phyloP scores from a whole-genome alignment of 2,888 invertebrate species.

The Tromatobia lineatoria region DNA sequence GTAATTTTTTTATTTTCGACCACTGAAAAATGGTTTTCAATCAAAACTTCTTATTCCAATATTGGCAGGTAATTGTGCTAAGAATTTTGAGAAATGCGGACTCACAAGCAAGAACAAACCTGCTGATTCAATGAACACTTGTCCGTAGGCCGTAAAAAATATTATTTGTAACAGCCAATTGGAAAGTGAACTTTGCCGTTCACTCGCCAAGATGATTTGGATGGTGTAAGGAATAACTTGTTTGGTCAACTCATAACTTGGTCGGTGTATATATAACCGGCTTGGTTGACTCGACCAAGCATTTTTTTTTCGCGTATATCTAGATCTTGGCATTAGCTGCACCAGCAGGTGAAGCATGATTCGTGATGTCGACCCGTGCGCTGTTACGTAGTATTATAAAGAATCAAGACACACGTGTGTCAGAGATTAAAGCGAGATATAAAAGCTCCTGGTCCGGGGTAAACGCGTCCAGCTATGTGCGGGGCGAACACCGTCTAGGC shows the following conservation, averaged over 20 bases:
- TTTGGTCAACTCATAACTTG: too few species aligned
- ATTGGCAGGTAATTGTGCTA: too few species aligned
- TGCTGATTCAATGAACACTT: too few species aligned
- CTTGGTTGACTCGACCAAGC: too few species aligned
- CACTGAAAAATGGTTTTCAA: background rate
- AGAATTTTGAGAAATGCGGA: too few species aligned
- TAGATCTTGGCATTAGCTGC: background rate
- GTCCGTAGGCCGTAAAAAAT: too few species aligned
- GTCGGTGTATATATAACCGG: too few species aligned
- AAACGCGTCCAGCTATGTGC: conserved; percentile 26
- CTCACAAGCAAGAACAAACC: too few species aligned
- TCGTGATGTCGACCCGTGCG: conserved; percentile 25
- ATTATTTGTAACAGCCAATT: too few species aligned
- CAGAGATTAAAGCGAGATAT: conserved; percentile 54
- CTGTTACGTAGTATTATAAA: conserved; percentile 28
- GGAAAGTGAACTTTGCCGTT: too few species aligned
- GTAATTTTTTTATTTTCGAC: background rate
- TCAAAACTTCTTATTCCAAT: background rate
- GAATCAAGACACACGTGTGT: conserved; percentile 33
- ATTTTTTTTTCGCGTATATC: background rate
- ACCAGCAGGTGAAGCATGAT: conserved; percentile 37
- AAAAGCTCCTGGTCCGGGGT: conserved; percentile 30
- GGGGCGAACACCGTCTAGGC: conserved; percentile 43
- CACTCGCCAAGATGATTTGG: too few species aligned
- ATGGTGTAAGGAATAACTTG: too few species aligned